Evolutionary conservation across 2,113 vertebrate species (phyloP), one percentile per base, ranked within the genome.

Genomic region (Sinocyclocheilus rhinocerous): DNA sequence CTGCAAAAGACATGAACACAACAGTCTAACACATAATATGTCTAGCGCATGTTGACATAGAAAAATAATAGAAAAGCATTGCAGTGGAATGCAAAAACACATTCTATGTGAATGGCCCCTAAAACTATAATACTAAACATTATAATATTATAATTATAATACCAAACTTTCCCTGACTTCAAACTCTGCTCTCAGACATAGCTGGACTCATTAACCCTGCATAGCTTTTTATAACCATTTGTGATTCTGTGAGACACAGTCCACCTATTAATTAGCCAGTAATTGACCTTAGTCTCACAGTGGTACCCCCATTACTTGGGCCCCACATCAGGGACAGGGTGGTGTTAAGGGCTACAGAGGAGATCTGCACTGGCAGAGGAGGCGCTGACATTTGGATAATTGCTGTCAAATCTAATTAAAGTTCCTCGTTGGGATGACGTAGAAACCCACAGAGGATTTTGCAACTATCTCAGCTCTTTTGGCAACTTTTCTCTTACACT

Each of bases 391-490:
- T 39, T 67, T 83, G 45, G 86, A 52, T 83, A 83, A 87, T 42
- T 77, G 61, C 72, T 83, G 81, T 78, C 81, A 83, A 87, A 76
- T 83, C 59, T 78, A 87, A 87, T 87, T 83, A 83, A 87, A 69
- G 81, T 59, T 76, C 10, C 22, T 77, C 33, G 12, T 76, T 86
- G 67, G 33, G 39, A 65, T 73, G 11, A 76, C n/a, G 33, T 63
- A 45, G 59, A 48, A 18, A 36, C 33, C 45, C 85, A 76, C 79
- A 39, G 42, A 76, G 42, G n/a, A 76, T 73, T 61, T 39, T 18
- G 3, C 1, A 73, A 45, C 39, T 61, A 73, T 63, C 55, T 81
- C 52, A 55, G 42, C 26, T 80, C 10, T 42, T 42, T 65, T 81
- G 4, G 29, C 22, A 4, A 24, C 42, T 79, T 85, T 42, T 33